phyloP scores from a whole-genome alignment of 2,113 vertebrate species.

The Indicator indicator region DNA sequence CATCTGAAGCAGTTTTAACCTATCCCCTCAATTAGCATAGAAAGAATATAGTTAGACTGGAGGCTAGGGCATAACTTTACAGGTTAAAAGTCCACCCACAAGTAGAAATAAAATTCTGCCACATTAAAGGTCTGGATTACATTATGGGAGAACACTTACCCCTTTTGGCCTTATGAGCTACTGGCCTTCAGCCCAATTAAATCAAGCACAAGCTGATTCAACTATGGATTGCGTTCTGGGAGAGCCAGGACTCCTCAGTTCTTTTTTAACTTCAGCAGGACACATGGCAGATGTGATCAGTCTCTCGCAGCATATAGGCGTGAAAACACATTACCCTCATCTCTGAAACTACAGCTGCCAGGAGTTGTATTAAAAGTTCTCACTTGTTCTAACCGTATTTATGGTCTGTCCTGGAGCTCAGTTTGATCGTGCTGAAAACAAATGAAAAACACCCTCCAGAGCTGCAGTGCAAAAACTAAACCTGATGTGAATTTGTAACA shows the following conservation, averaged over 20 bases:
- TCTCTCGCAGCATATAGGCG: neutral
- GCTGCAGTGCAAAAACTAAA: neutral
- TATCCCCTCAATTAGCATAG: neutral
- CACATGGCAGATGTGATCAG: neutral
- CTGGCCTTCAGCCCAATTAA: neutral
- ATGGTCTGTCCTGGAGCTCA: neutral
- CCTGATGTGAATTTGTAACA: neutral
- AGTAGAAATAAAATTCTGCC: neutral
- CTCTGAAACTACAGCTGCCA: neutral
- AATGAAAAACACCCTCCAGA: neutral
- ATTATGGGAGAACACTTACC: neutral
- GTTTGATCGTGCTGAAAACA: neutral
- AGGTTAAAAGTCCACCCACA: neutral
- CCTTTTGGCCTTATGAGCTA: neutral
- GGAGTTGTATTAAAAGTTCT: neutral
- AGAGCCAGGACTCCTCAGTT: neutral
- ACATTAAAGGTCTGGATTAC: conserved; percentile 24
- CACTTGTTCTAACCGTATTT: neutral
- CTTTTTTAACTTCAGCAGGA: conserved; percentile 28
- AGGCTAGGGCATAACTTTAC: neutral
- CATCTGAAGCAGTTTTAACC: neutral
- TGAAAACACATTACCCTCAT: neutral
- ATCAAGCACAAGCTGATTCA: conserved; percentile 11
- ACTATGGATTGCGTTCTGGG: neutral
- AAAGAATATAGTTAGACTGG: neutral